phyloP scores from a whole-genome alignment of 2,888 invertebrate genomes.

The Melanargia galathea region DNA sequence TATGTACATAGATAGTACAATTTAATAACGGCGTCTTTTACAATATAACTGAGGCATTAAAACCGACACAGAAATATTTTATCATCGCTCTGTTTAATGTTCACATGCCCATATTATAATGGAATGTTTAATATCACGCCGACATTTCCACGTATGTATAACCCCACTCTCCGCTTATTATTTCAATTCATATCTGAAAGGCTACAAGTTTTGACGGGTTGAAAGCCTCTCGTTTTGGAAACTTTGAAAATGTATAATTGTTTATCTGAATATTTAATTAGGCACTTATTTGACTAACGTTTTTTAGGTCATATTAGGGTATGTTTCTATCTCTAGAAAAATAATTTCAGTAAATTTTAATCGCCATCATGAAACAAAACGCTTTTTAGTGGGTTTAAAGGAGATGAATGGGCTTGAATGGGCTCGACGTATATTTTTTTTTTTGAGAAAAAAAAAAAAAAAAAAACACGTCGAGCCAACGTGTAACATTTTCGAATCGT shows the following conservation, averaged over 20 bases:
- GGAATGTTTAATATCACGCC: slow-evolving; percentile 20
- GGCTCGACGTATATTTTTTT: too few species aligned
- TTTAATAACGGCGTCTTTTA: slow-evolving; percentile 19
- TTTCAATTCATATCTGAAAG: slow-evolving; percentile 8
- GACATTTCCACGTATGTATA: slow-evolving; percentile 16
- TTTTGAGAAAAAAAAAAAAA: too few species aligned
- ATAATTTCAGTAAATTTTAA: too few species aligned
- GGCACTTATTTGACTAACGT: background rate
- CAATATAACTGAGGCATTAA: slow-evolving; percentile 16
- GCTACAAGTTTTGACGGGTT: slow-evolving; percentile 12
- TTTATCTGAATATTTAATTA: background rate
- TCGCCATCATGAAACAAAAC: too few species aligned
- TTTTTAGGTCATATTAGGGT: too few species aligned
- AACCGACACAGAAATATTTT: slow-evolving; percentile 20
- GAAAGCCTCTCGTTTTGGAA: slow-evolving; percentile 8
- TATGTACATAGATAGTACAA: slow-evolving; percentile 8
- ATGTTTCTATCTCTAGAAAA: too few species aligned
- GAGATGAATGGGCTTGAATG: too few species aligned
- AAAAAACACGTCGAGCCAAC: too few species aligned
- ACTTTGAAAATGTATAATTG: slow-evolving; percentile 13
- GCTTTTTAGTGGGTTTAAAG: too few species aligned
- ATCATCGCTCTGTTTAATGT: slow-evolving; percentile 16
- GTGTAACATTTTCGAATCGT: too few species aligned
- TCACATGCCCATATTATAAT: slow-evolving; percentile 11
- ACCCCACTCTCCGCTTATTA: slow-evolving; percentile 15